These are phyloP conservation scores for Scaeva pyrastri DNA, from an alignment of 2,888 invertebrate genomes.

Conservation along the genomic window DNA sequence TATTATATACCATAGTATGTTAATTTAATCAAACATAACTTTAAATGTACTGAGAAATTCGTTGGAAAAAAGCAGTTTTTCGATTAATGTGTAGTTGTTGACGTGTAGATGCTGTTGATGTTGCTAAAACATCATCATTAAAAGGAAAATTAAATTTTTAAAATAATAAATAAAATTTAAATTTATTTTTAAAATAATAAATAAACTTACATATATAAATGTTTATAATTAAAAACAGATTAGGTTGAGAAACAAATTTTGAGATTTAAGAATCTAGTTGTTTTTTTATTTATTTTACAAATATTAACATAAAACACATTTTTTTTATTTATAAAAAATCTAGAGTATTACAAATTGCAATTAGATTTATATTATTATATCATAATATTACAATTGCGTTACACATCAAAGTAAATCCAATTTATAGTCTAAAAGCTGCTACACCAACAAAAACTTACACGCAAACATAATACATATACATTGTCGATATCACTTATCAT, in stretches of 20 bases:
- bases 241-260: neutral
- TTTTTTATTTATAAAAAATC: neutral
- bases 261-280: neutral
- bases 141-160: neutral
- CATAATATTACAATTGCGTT: neutral
- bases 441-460: slow-evolving; percentile 3
- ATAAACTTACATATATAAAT: neutral
- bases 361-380: neutral
- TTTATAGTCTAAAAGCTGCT: neutral
- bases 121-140: neutral
- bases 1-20: slow-evolving; percentile 10
- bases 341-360: neutral
- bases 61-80: slow-evolving; percentile 21
- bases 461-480: neutral
- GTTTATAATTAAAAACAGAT: neutral
- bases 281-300: neutral
- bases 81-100: neutral
- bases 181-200: too few species aligned
- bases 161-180: neutral
- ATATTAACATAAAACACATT: neutral
- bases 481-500: neutral
- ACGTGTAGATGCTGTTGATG: neutral
- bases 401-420: neutral
- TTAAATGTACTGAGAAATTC: slow-evolving; percentile 16
- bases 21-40: neutral